Evolutionary conservation across 1,140 invertebrate species (phyloP), one percentile per base, ranked within the genome.

Genomic region (Solenopsis fugax): DNA sequence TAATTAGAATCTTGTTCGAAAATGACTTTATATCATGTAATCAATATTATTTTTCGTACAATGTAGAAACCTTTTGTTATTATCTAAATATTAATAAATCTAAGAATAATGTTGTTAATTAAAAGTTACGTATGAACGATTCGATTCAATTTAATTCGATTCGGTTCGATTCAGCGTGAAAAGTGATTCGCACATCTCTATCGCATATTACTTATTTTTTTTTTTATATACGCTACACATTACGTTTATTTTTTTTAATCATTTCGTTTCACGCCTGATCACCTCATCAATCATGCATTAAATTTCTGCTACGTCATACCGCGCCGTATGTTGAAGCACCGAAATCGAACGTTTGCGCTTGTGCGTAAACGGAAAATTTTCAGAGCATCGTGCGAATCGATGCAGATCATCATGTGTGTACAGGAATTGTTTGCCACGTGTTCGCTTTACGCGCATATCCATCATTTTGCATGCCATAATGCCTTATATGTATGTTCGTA

Each of bases 401-500:
- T 48, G 24, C 54, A 13, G 7, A 54, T 62, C 29, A 52, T 12
- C 2, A 29, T 2, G 7, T 54, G 50, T 52, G 9, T 37, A 54
- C 64, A 89, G 87, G 92, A 92, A 93, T 93, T 89, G 92, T 93
- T 93, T 92, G 91, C 84, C 73, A 81, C 60, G 72, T 72, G 76
- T 41, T 88, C 76, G 87, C 67, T 82, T 88, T 89, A 64, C 54
- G 18, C 71, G 73, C 89, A 65, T 78, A 87, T 67, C 76, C 81
- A 67, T 89, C 88, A 91, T 93, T 88, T 50, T 93, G 93, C 93
- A 93, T 93, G 93, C 50, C 81, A 91, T 88, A 86, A 86, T 85
- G 81, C 75, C 81, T 84, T 89, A 73, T 85, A 81, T 92, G 87
- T 92, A 89, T 92, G 88, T 91, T 88, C 48, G 91, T 92, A 82